Evolutionary conservation across 2,888 invertebrate species (phyloP).

Genomic region (Theretra japonica): DNA sequence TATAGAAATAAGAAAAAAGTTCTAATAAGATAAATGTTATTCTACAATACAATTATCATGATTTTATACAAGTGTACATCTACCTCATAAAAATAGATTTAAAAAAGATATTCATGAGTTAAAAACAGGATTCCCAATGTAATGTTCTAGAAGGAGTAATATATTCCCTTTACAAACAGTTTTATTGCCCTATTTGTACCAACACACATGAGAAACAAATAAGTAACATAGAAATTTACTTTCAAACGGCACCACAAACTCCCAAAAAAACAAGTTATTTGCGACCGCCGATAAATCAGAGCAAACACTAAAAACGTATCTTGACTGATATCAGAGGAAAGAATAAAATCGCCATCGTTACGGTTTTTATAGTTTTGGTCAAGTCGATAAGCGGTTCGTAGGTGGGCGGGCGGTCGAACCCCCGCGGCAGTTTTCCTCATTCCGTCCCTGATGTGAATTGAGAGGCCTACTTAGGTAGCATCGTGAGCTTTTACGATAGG

Average conservation of each 20-base stretch:
- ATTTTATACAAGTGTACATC: no score
- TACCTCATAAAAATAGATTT: no score
- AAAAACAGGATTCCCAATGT: no score
- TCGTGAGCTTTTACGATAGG: constrained; percentile 52
- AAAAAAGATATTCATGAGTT: no score
- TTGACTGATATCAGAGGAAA: constrained; percentile 25
- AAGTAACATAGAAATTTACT: neutral
- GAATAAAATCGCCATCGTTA: constrained; percentile 27
- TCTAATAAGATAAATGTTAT: no score
- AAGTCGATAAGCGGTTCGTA: constrained; percentile 26
- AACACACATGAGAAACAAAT: neutral
- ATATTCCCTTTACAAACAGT: no score
- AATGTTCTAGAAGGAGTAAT: no score
- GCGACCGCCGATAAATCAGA: constrained; percentile 20
- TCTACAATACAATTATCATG: no score
- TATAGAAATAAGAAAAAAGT: no score
- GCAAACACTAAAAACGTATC: constrained; percentile 27
- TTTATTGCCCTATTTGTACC: no score
- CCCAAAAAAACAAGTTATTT: constrained; percentile 26
- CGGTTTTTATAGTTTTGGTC: constrained; percentile 27
- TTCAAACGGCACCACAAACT: neutral
- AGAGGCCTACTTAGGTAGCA: constrained; percentile 45
- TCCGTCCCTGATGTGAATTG: constrained; percentile 28
- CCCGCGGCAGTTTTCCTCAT: constrained; percentile 28
- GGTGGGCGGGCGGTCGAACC: constrained; percentile 25